Conservation (phyloP, 2,888 invertebrate species). For the Drosophila kambysellisi region DNA sequence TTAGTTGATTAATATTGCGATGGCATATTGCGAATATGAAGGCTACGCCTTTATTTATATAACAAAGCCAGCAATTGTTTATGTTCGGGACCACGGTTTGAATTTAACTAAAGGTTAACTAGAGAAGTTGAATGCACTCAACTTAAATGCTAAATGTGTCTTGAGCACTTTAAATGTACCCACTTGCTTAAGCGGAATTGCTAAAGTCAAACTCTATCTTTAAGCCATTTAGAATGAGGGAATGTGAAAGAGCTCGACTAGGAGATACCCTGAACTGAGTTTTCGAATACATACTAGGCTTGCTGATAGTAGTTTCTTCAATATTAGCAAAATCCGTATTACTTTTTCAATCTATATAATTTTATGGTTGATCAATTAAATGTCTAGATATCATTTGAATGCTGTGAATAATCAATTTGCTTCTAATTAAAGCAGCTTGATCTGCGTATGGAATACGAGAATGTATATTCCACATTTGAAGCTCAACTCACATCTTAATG, state of each 20-base stretch:
- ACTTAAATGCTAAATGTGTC: slow-evolving; percentile 1
- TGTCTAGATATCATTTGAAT: not conserved
- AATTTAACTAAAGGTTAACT: slow-evolving; percentile 6
- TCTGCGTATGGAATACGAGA: not conserved
- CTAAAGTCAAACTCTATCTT: not conserved
- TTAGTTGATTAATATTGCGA: slow-evolving; percentile 52
- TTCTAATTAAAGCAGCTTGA: not conserved
- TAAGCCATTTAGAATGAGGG: not conserved
- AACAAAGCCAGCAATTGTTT: slow-evolving; percentile 7
- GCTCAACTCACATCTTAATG: not conserved
- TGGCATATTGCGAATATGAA: slow-evolving; percentile 38
- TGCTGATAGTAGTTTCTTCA: not conserved
- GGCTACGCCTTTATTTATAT: slow-evolving; percentile 13
- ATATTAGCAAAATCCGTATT: not conserved
- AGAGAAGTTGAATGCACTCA: not conserved
- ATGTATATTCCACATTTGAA: not conserved
- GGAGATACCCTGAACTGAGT: not conserved
- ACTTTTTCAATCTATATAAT: not conserved
- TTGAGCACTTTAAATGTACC: not conserved
- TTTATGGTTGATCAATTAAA: not conserved
- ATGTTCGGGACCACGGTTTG: not conserved
- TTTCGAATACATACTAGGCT: not conserved
- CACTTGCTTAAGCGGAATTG: not conserved
- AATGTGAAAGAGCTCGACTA: not conserved
- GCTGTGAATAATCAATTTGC: not conserved